Evolutionary conservation across 2,888 invertebrate genomes (phyloP), one percentile per base, ranked within the genome.

Genomic region (Hetaerina titia): DNA sequence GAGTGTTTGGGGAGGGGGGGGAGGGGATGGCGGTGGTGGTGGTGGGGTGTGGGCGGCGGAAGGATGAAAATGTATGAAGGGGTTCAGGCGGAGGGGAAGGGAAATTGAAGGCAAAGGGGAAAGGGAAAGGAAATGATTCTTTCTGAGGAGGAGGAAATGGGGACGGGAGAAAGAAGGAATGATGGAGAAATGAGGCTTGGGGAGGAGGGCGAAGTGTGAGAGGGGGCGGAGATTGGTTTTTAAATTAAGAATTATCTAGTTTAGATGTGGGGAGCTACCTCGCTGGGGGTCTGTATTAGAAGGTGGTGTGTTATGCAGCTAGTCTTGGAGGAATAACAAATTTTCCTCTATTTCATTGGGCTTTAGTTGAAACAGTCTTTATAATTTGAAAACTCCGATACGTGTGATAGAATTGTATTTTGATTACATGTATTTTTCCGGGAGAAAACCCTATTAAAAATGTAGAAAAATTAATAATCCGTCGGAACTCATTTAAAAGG

Each of bases 161-260:
- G 90, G 56, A 56, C 9, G 9, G 89, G 25, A 13, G 89, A 22
- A 58, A n/a, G 2, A 22, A 17, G 45, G 31, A 8, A 7, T 2
- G 9, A 17, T 11, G 31, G 31, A 31, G 25, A 87, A 31, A 87
- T 31, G 31, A 87, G 31, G 45, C 15, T 25, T 87, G 7, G 45
- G 45, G 31, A 45, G 17, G 17, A 45, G 45, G 45, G 45, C 2
- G 4, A 45, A 45, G 45, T 45, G 45, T 45, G 45, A 31, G 81
- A 4, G 11, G 81, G 81, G 81, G 81, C 81, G 81, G 81, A 81
- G 15, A 81, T 81, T 81, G 81, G 81, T 81, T 81, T 81, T 81
- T 81, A 81, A 81, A 81, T 81, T 81, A 81, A 81, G 15, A 81
- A 81, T 81, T 81, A 81, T 81, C 81, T 81, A 81, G 31, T 31